Conservation (phyloP, 2,113 vertebrate species). For the Alosa alosa region DNA sequence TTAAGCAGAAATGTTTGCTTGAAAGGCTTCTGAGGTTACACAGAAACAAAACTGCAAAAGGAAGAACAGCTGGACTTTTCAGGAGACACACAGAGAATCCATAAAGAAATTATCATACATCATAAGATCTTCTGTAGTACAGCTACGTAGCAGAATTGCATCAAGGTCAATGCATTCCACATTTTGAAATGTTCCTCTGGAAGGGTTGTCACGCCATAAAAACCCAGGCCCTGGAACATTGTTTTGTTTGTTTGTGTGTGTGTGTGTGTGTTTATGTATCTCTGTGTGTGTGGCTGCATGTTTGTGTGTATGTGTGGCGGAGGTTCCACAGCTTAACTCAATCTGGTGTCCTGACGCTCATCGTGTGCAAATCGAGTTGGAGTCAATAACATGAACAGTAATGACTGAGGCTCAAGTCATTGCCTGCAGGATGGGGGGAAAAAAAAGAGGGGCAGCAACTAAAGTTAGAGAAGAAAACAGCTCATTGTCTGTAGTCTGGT, state of each 20-base stretch:
- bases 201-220: background rate
- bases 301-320: background rate
- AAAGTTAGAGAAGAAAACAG: background rate
- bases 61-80: too few species aligned
- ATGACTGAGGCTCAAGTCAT: background rate
- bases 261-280: background rate
- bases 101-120: too few species aligned
- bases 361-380: background rate
- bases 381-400: background rate
- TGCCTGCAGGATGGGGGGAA: background rate
- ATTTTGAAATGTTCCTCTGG: background rate
- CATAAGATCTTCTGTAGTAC: too few species aligned
- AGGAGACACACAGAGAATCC: too few species aligned
- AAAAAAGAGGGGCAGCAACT: background rate
- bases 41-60: too few species aligned
- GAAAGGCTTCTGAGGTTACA: too few species aligned
- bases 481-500: background rate
- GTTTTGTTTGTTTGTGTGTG: background rate
- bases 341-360: background rate
- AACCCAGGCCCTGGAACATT: conserved; percentile 10
- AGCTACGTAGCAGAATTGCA: too few species aligned
- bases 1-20: too few species aligned
- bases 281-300: background rate
- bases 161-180: background rate
- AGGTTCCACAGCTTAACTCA: background rate